Conservation (phyloP, 2,888 invertebrate genomes). For the Cheilosia variabilis region DNA sequence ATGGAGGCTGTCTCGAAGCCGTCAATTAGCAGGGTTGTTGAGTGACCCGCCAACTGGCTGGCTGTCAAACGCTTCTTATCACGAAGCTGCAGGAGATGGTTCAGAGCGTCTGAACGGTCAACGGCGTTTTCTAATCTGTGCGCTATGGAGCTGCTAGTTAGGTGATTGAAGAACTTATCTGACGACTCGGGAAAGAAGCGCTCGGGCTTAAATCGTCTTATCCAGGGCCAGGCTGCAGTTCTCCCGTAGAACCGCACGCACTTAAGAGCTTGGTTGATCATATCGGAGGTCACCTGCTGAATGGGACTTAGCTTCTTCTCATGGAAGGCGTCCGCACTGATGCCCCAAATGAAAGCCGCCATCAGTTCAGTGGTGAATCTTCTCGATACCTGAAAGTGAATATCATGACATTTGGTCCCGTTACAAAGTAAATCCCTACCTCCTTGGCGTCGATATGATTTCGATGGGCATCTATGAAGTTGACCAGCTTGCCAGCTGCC, state of each 20-base stretch:
- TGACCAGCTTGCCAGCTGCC: constrained; percentile 81
- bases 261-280: constrained; percentile 72
- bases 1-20: constrained; percentile 79
- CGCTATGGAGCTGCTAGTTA: constrained; percentile 75
- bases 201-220: constrained; percentile 74
- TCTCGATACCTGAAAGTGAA: constrained; percentile 76
- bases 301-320: constrained; percentile 47
- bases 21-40: constrained; percentile 79
- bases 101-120: constrained; percentile 77
- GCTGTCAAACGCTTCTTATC: constrained; percentile 77
- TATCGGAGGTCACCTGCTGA: constrained; percentile 69
- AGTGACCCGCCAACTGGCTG: constrained; percentile 78
- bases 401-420: too few relatives aligned
- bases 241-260: constrained; percentile 76
- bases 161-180: constrained; percentile 56
- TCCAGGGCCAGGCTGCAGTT: constrained; percentile 77
- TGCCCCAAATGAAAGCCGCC: constrained; percentile 82
- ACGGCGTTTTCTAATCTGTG: constrained; percentile 56
- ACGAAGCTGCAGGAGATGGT: constrained; percentile 78
- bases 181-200: constrained; percentile 73
- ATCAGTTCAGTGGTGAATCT: constrained; percentile 82
- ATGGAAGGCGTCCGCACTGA: constrained; percentile 81
- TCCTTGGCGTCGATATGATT: constrained; percentile 82
- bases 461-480: constrained; percentile 80
- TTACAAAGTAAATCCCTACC: constrained; percentile 78